Percentiles rank a stretch among this genome's conserved stretches.
These are phyloP conservation scores for Drepanosiphum platanoidis DNA, from an alignment of 2,888 invertebrate genomes.

Conservation along the genomic window DNA sequence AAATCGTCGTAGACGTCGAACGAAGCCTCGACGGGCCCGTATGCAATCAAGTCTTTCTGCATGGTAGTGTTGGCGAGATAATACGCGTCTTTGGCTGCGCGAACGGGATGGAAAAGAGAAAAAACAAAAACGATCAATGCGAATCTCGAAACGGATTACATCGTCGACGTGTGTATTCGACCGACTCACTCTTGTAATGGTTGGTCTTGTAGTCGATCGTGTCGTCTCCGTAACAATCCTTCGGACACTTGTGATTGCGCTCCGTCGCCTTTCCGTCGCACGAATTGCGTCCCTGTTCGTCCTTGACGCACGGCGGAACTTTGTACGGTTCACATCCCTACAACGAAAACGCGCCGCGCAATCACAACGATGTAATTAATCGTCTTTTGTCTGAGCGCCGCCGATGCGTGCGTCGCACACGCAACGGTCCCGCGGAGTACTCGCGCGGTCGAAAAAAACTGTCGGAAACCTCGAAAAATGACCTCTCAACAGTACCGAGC, in stretches of 20 bases:
- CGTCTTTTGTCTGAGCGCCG: no score
- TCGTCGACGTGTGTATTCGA: no score
- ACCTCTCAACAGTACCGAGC: no score
- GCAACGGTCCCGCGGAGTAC: no score
- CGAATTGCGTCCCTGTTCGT: not conserved
- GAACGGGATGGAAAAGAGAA: slow-evolving; percentile 68
- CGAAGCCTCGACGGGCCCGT: slow-evolving; percentile 90
- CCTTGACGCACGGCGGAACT: not conserved
- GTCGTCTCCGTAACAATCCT: not conserved
- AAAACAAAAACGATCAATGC: no score
- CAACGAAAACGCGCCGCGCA: no score
- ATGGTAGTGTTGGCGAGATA: slow-evolving; percentile 71
- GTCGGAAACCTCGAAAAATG: no score
- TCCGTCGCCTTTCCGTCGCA: not conserved
- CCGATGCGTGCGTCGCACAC: no score
- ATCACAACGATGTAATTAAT: no score
- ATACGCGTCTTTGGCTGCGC: slow-evolving; percentile 9
- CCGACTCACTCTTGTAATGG: not conserved
- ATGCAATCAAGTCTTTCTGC: slow-evolving; percentile 81
- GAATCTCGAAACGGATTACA: not conserved
- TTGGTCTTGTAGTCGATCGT: not conserved
- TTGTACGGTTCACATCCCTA: slow-evolving; percentile 22
- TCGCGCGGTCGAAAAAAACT: no score
- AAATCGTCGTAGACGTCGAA: slow-evolving; percentile 90
- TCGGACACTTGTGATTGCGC: not conserved